Conservation (phyloP, 2,113 vertebrate genomes). For the Caloenas nicobarica region DNA sequence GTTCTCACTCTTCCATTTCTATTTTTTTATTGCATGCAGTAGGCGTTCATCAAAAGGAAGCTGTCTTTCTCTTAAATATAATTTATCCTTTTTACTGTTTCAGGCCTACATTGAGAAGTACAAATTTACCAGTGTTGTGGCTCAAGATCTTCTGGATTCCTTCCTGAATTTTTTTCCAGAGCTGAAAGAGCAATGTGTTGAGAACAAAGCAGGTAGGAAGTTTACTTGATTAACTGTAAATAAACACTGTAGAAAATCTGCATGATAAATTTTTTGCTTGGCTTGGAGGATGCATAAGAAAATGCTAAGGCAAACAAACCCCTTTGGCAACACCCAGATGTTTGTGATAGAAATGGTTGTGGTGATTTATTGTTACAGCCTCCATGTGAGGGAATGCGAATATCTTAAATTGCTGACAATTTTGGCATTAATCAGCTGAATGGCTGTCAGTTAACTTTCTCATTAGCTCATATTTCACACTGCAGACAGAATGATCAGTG, state of each 20-base stretch:
- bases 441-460: not conserved
- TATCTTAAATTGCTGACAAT: not conserved
- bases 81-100: not conserved
- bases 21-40: not conserved
- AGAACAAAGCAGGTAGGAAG: slow-evolving; percentile 84
- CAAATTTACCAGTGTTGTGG: slow-evolving; percentile 90
- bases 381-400: not conserved
- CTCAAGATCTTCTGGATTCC: slow-evolving; percentile 91
- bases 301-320: not conserved
- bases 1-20: not conserved
- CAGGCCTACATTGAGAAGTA: slow-evolving; percentile 95
- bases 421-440: not conserved
- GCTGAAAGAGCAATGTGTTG: slow-evolving; percentile 84
- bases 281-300: not conserved
- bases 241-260: not conserved
- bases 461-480: not conserved
- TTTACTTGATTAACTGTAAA: not conserved
- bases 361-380: not conserved
- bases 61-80: not conserved
- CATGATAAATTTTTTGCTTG: not conserved
- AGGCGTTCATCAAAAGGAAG: not conserved
- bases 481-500: not conserved
- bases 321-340: not conserved
- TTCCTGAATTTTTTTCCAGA: slow-evolving; percentile 92
- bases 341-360: not conserved